Evolutionary conservation across 2,113 vertebrate species (phyloP), one percentile per base, ranked within the genome.

Genomic region (Merops nubicus): DNA sequence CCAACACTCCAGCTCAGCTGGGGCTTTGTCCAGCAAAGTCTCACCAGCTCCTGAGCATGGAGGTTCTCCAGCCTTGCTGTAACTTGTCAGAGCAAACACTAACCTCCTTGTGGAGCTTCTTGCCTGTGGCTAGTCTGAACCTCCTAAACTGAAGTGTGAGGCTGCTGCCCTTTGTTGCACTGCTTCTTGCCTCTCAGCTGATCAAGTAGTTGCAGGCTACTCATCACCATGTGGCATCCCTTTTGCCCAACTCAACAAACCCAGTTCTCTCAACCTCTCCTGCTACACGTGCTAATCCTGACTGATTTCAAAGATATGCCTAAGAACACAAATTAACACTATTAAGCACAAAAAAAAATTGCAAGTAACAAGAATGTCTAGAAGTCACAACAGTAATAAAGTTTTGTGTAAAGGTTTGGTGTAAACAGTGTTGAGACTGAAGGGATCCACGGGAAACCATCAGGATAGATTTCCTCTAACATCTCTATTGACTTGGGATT

Each of bases 61-160:
- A 51, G 9, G 40, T 47, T 57, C 56, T 72, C 23, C 72, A 70
- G 38, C 42, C n/a, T 33, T 36, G 23, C 4, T 4, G 3, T 26
- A 34, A 65, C 12, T 17, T 28, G 6, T 9, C 43, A 21, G 43
- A 62, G 15, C 5, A 36, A 78, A 43, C 11, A 38, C 18, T 4
- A 34, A 45, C 2, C 2, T 62, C 31, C 38, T 34, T 6, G 9
- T 6, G 22, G 22, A 69, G 34, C 34, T 84, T 51, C 85, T 19
- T 45, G 29, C 45, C 69, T 16, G 7, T 9, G 9, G 18, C 20
- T 69, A 1, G 0, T 14, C 34, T 22, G 29, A 75, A 33, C 11
- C 9, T 48, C 22, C n/a, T 31, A 6, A 47, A 28, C n/a, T 18
- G 36, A 22, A 54, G 10, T 0, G 1, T 5, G 21, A 76, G 20